phyloP scores from a whole-genome alignment of 1,140 invertebrate species.

The Vollenhovia emeryi region DNA sequence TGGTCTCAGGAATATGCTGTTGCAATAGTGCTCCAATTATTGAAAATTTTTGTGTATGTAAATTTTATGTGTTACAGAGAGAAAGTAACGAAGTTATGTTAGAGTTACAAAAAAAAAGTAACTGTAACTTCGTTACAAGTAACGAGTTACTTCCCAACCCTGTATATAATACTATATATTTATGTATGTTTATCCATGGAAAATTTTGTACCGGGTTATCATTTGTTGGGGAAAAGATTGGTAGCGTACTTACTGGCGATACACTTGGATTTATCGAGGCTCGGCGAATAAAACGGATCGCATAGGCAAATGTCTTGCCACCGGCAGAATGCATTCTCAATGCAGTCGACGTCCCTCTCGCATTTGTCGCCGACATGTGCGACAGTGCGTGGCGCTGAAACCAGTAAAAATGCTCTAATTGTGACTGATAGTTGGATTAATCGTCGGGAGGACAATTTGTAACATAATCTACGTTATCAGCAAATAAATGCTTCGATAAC shows the following conservation, averaged over 20 bases:
- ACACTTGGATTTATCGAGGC: conserved; percentile 61
- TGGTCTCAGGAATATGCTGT: too few species aligned
- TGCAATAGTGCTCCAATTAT: too few species aligned
- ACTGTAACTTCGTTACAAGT: too few species aligned
- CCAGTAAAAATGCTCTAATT: not conserved
- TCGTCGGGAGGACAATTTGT: not conserved
- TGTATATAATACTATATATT: too few species aligned
- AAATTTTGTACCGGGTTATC: too few species aligned
- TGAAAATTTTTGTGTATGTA: too few species aligned
- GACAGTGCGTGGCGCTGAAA: not conserved
- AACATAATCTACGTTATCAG: not conserved
- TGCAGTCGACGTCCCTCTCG: conserved; percentile 69
- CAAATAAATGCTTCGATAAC: not conserved
- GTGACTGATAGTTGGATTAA: not conserved
- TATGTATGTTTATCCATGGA: too few species aligned
- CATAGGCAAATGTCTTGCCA: conserved; percentile 65
- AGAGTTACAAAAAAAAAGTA: too few species aligned
- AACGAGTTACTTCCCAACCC: too few species aligned
- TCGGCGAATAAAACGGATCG: conserved; percentile 65
- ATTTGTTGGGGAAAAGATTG: not conserved
- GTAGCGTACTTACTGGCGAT: conserved; percentile 66
- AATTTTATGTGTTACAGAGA: too few species aligned
- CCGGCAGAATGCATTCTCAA: conserved; percentile 66
- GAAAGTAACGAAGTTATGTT: too few species aligned
- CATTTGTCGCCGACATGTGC: conserved; percentile 55